Evolutionary conservation across 1,140 invertebrate species (phyloP), one percentile per base, ranked within the genome.

Genomic region (Drosophila takahashii): DNA sequence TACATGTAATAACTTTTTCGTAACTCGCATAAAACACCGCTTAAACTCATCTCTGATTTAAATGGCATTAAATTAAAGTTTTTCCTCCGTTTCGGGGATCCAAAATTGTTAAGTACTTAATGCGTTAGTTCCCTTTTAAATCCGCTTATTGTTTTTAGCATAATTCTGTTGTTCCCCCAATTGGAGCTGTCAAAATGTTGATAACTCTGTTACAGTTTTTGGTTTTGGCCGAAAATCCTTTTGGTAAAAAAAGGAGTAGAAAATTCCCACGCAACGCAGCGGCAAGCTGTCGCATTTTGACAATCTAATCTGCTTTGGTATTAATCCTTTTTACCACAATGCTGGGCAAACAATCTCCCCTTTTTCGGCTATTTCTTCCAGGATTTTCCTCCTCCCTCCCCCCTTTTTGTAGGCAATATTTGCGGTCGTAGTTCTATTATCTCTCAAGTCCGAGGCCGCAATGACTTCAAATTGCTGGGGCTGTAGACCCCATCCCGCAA

Each of bases 271-370:
- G 48, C 60, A 66, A 22, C 22, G 26, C 27, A 34, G 51, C 18
- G 50, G 59, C 77, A 77, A 81, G 78, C 78, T 81, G 78, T 81
- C 78, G 78, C 78, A 81, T 77, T 81, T 81, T 81, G 79, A 81
- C 79, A 81, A 81, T 81, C 79, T 81, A 81, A 81, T 81, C 79
- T 81, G 52, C 79, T 81, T 81, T 81, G 61, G 79, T 81, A 81
- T 81, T 81, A 81, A 81, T 81, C 79, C 79, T 73, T 81, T 81
- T 77, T 62, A 60, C 79, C 66, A 77, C 79, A 81, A 59, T 32
- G 29, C 57, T 54, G 32, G 57, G 54, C 57, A 50, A 39, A 50
- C 32, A 61, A 48, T 50, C 29, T 39, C 6, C 50, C 7, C 4
- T n/a, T 16, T 32, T 22, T 13, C 15, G 27, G 15, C 22, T 16